Evolutionary conservation across 1,140 invertebrate genomes (phyloP), one percentile per base, ranked within the genome.

Genomic region (Fopius arisanus): DNA sequence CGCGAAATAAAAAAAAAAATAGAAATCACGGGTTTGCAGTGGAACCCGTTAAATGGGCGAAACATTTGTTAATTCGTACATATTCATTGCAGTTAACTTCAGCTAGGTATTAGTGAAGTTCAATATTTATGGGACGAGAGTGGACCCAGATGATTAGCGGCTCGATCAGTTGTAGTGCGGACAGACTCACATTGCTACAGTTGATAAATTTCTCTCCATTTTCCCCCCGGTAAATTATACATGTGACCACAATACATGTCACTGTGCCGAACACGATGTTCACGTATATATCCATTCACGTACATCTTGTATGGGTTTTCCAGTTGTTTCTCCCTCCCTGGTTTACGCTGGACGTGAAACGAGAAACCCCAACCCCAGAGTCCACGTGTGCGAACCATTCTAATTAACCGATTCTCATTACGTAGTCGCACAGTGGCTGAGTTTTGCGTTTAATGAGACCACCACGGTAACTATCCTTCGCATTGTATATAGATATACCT

Each of bases 341-440:
- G n/a, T 19, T 16, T 51, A 37, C 33, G 33, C 33, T 37, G 33
- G 63, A 66, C 9, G 63, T 28, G 19, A 66, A 33, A 66, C 19
- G 37, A 43, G 33, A 9, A 16, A n/a, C 31, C 19, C 23, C 16
- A n/a, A n/a, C 21, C 9, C 19, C 33, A 67, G 33, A 67, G 29
- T 37, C 65, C 16, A 16, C 43, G 43, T 33, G 66, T 40, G 16
- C 43, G 16, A 41, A 54, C 67, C 40, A 78, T 81, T 83, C 83
- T 84, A 84, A 86, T 86, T 86, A 85, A 86, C 84, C 82, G 79
- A 81, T 84, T 84, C 84, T 86, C 84, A 85, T 86, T 85, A 84
- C 79, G 79, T 78, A 81, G 83, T 80, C 78, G 80, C 80, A 79
- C 78, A 68, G 78, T 76, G 73, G 75, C 59, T 70, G 72, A 79